Evolutionary conservation across 2,797 vertebrate genomes (phyloP), one percentile per base, ranked within the genome.

Genomic region (Hyperoplus immaculatus): DNA sequence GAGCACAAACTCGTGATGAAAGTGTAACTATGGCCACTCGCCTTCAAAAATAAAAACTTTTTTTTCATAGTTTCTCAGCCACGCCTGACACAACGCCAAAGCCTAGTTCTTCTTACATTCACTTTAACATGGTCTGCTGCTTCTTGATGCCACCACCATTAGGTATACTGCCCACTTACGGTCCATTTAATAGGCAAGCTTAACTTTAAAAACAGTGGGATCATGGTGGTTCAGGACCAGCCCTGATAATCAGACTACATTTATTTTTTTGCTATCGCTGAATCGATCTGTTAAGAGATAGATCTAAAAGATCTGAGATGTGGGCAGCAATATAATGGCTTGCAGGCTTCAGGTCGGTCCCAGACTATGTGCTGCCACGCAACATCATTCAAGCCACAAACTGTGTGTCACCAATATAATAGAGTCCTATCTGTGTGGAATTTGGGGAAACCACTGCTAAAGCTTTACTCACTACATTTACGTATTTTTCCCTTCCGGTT

Each of bases 1-100:
- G 59, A 67, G 72, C 67, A 70, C 49, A 72, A 77, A 68, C 70
- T 68, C 29, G 55, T 21, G 18, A 55, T 71, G 69, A 75, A 73
- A 74, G 69, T 11, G 10, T 36, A 42, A 65, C 56, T 78, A 16
- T 6, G 6, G 74, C 77, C 72, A 80, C 77, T 72, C 54, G 43
- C 3, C 18, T 67, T 68, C 61, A 70, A 39, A 77, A 29, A 71
- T 21, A 45, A 63, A 74, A 82, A 67, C 13, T 56, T 73, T 51
- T 38, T 13, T 60, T 59, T 56, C 41, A 21, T 21, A 68, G 53
- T 77, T 74, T 62, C 69, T 84, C 54, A 39, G 39, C 3, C 38
- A 45, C 72, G 54, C 68, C 43, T 75, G 47, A 63, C 75, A 69
- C 45, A 51, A 21, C 11, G 12, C 18, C 16, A 36, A 49, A 53